These are phyloP conservation scores for Dynastes hyllus DNA, from an alignment of 2,888 invertebrate genomes.

Conservation along the genomic window DNA sequence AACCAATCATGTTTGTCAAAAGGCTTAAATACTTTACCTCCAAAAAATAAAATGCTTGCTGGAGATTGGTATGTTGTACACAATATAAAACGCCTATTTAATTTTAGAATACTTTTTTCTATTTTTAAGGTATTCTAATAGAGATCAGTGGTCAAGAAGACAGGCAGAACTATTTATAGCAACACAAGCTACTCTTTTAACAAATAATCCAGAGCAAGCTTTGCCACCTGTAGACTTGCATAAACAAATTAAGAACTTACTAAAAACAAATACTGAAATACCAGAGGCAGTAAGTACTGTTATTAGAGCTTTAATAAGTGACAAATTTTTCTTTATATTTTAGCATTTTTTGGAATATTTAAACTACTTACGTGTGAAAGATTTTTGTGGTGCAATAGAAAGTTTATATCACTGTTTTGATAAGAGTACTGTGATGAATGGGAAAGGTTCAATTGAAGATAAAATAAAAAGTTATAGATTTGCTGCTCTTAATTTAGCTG, in stretches of 20 bases:
- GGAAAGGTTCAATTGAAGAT: conserved; percentile 72
- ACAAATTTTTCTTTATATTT: conserved; percentile 63
- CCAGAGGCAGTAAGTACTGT: conserved; percentile 83
- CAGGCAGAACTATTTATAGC: conserved; percentile 93
- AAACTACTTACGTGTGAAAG: conserved; percentile 90
- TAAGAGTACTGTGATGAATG: conserved; percentile 73
- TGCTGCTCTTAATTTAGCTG: conserved; percentile 92
- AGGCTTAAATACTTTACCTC: conserved; percentile 57
- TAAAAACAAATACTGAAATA: conserved; percentile 85
- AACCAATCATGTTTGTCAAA: conserved; percentile 66
- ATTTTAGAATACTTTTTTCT: conserved; percentile 33
- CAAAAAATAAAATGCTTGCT: conserved; percentile 32
- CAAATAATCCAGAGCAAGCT: conserved; percentile 87
- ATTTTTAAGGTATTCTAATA: conserved; percentile 70
- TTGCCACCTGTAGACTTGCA: conserved; percentile 85
- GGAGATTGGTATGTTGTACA: conserved; percentile 24
- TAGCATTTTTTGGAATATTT: conserved; percentile 94
- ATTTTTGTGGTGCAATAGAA: conserved; percentile 88
- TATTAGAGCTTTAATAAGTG: conserved; percentile 23
- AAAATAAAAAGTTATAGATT: conserved; percentile 84
- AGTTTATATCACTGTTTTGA: conserved; percentile 90
- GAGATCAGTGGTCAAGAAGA: conserved; percentile 86
- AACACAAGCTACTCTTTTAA: conserved; percentile 87
- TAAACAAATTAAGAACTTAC: conserved; percentile 80
- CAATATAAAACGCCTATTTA: background rate